phyloP scores from a whole-genome alignment of 2,888 invertebrate genomes.

The Oscheius sp. region DNA sequence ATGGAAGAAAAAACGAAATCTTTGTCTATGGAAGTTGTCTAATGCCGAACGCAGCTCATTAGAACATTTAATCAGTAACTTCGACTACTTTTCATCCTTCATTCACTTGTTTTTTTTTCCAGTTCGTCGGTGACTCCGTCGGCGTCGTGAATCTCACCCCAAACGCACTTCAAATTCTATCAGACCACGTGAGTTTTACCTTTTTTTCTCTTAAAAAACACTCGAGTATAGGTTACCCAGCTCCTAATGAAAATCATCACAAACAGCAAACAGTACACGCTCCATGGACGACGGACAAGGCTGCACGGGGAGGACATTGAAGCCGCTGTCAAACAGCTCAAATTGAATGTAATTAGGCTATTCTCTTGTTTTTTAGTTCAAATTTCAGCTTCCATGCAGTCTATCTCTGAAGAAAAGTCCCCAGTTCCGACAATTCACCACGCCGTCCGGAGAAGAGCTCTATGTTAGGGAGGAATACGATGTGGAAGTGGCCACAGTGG shows the following conservation, averaged over 20 bases:
- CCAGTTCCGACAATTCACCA: slow-evolving; percentile 33
- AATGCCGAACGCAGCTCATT: too few relatives aligned
- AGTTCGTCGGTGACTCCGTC: slow-evolving; percentile 48
- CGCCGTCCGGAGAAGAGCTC: slow-evolving; percentile 39
- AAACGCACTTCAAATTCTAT: slow-evolving; percentile 35
- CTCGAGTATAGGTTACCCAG: slow-evolving; percentile 29
- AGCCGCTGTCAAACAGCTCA: slow-evolving; percentile 26
- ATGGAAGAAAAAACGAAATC: too few relatives aligned
- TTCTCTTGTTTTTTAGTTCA: neutral
- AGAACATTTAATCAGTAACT: too few relatives aligned
- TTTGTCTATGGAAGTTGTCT: too few relatives aligned
- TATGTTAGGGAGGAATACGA: slow-evolving; percentile 38
- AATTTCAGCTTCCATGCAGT: slow-evolving; percentile 36
- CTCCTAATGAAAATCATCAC: slow-evolving; percentile 41
- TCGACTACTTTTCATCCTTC: too few relatives aligned
- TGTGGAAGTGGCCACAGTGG: slow-evolving; percentile 35
- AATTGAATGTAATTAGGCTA: slow-evolving; percentile 25
- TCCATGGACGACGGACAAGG: slow-evolving; percentile 47
- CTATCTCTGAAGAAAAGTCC: slow-evolving; percentile 5
- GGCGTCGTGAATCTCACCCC: slow-evolving; percentile 44
- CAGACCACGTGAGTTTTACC: slow-evolving; percentile 37
- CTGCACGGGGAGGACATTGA: slow-evolving; percentile 48
- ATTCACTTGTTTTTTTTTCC: neutral
- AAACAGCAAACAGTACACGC: slow-evolving; percentile 49
- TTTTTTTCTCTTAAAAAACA: neutral